These are phyloP conservation scores for Anarhynchus alexandrinus DNA, from an alignment of 2,113 vertebrate species.

Conservation along the genomic window DNA sequence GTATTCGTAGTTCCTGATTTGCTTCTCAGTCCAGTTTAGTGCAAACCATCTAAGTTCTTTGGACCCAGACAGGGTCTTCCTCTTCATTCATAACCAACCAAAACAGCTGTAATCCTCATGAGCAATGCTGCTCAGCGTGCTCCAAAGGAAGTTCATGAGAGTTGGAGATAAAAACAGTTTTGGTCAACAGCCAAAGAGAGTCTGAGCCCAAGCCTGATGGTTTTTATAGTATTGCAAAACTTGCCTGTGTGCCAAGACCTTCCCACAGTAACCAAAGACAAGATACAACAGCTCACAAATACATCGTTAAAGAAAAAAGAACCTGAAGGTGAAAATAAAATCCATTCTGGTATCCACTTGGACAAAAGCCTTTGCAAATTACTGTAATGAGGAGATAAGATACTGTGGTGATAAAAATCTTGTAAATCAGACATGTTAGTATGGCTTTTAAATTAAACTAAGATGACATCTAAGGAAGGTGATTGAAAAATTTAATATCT, in stretches of 20 bases:
- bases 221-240: neutral
- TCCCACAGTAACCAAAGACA: neutral
- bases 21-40: neutral
- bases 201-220: neutral
- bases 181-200: neutral
- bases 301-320: neutral
- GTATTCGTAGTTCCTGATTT: neutral
- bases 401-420: neutral
- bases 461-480: neutral
- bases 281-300: neutral
- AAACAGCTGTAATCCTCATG: neutral
- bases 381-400: neutral
- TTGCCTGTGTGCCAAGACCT: neutral
- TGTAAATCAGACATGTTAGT: conserved; percentile 2
- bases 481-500: neutral
- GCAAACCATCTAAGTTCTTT: neutral
- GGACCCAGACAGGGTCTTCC: neutral
- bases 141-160: neutral
- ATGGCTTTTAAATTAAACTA: conserved; percentile 15
- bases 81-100: neutral
- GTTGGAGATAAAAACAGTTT: conserved; percentile 28
- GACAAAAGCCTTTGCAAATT: neutral
- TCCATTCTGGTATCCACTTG: neutral
- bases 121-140: neutral
- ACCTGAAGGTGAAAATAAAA: neutral